Evolutionary conservation across 2,888 invertebrate species (phyloP).

Genomic region (Apotomis turbidana): DNA sequence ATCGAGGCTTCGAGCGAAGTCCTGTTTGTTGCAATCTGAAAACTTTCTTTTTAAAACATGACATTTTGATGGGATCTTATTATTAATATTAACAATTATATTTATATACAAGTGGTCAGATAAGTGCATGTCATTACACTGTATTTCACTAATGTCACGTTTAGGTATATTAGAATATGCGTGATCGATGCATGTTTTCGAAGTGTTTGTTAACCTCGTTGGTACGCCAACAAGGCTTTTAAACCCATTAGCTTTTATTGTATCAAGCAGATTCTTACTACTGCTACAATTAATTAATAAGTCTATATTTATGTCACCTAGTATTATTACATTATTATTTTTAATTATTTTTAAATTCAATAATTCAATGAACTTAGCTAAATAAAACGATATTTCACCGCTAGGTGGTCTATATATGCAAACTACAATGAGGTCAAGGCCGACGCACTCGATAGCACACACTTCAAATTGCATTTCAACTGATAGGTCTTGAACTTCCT

Average conservation of each 20-base stretch:
- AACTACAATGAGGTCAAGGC: too few species aligned
- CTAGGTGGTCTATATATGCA: too few species aligned
- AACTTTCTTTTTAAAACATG: background rate
- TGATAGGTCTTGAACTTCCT: too few species aligned
- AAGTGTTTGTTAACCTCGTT: too few species aligned
- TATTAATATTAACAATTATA: background rate
- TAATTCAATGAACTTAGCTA: constrained; percentile 15
- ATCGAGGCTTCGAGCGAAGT: background rate
- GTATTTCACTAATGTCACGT: background rate
- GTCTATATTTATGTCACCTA: constrained; percentile 10
- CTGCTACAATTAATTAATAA: background rate
- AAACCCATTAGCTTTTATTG: too few species aligned
- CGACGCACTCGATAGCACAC: too few species aligned
- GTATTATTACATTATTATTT: constrained; percentile 1
- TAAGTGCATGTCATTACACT: too few species aligned
- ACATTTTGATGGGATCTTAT: background rate
- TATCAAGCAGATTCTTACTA: too few species aligned
- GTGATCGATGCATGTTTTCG: constrained; percentile 5
- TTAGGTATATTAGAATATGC: background rate
- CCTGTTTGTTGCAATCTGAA: background rate
- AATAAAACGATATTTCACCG: constrained; percentile 2
- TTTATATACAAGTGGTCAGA: too few species aligned
- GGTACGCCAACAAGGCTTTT: too few species aligned
- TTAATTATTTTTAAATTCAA: constrained; percentile 1
- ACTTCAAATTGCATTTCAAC: background rate